These are phyloP conservation scores for Hemicrepidius hirtus DNA, from an alignment of 2,888 invertebrate species.

Conservation along the genomic window DNA sequence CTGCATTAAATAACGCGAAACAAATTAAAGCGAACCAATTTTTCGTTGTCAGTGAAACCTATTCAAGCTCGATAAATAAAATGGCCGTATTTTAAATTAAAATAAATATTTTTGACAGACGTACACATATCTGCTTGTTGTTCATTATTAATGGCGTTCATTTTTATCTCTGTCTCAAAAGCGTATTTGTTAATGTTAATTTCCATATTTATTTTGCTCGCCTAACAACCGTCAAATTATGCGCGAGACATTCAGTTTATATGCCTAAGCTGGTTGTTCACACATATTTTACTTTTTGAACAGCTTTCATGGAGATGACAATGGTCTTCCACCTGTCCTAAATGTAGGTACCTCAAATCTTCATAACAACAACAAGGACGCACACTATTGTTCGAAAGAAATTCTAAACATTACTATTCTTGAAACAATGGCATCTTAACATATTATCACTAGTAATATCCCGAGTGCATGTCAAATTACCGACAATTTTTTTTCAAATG, in stretches of 20 bases:
- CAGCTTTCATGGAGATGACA: constrained; percentile 13
- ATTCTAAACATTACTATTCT: too few species aligned
- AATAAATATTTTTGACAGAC: constrained; percentile 61
- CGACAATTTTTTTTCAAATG: too few species aligned
- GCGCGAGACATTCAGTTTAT: constrained; percentile 22
- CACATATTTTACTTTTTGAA: constrained; percentile 23
- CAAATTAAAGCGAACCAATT: constrained; percentile 59
- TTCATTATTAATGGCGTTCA: constrained; percentile 46
- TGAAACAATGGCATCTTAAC: constrained; percentile 13
- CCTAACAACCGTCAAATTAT: constrained; percentile 38
- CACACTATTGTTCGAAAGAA: constrained; percentile 7
- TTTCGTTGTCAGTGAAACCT: constrained; percentile 56
- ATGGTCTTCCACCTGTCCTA: constrained; percentile 30
- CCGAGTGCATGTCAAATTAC: too few species aligned
- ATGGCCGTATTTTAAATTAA: constrained; percentile 59
- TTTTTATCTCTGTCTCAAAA: constrained; percentile 34
- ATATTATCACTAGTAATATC: too few species aligned
- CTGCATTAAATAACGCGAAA: constrained; percentile 60
- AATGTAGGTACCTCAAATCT: not conserved
- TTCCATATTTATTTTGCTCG: constrained; percentile 32
- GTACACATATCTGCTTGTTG: constrained; percentile 54
- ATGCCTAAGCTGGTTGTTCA: constrained; percentile 34
- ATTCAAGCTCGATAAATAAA: constrained; percentile 59
- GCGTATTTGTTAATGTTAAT: constrained; percentile 42
- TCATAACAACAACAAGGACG: constrained; percentile 12